These are phyloP conservation scores for Sinonovacula constricta DNA, from an alignment of 1,140 invertebrate genomes.

Conservation along the genomic window DNA sequence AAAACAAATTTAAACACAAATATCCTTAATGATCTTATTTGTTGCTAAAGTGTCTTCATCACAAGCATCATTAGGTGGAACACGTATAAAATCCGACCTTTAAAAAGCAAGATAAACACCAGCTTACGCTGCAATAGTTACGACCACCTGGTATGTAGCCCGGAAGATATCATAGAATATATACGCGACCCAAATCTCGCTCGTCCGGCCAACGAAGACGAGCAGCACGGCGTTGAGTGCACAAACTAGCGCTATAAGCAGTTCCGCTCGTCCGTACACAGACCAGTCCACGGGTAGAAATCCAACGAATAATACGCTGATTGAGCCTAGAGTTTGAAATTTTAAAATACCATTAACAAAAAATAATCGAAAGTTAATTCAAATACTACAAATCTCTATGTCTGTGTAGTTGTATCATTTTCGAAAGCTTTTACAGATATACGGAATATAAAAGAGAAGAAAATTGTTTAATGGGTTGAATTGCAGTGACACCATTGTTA, in stretches of 20 bases:
- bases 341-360: no score
- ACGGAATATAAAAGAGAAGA: no score
- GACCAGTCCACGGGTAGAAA: constrained; percentile 39
- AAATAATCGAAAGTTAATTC: not conserved
- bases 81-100: no score
- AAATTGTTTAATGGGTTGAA: no score
- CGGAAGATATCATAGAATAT: constrained; percentile 26
- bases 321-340: constrained; percentile 8
- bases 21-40: no score
- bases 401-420: not conserved
- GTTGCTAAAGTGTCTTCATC: no score
- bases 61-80: no score
- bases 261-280: not conserved
- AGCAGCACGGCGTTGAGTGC: constrained; percentile 18
- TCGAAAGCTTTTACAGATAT: not conserved
- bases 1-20: no score
- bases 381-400: not conserved
- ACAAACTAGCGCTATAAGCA: constrained; percentile 24
- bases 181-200: constrained; percentile 28
- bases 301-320: constrained; percentile 19
- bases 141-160: constrained; percentile 13
- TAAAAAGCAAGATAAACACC: no score
- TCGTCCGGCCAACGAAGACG: constrained; percentile 12
- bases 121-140: constrained; percentile 40
- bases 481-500: not conserved